phyloP scores from a whole-genome alignment of 1,140 invertebrate genomes.

The Thaumatotibia leucotreta region DNA sequence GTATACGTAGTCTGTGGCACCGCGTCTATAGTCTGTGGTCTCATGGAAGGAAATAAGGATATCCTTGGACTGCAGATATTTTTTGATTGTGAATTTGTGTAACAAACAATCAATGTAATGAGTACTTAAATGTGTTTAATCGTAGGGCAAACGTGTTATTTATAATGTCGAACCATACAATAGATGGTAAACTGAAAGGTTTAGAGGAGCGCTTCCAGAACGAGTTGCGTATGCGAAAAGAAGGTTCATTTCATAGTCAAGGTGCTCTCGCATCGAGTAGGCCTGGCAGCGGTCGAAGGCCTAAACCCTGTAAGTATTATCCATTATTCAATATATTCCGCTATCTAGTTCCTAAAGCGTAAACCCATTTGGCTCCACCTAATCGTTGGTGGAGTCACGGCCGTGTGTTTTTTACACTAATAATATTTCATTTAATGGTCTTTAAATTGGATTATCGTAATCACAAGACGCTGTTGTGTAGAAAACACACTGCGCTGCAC shows the following conservation, averaged over 20 bases:
- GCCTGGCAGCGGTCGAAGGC: slow-evolving; percentile 48
- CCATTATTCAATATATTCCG: neutral
- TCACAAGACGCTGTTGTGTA: neutral
- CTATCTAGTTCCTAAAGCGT: neutral
- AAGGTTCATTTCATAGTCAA: slow-evolving; percentile 60
- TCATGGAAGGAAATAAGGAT: slow-evolving; percentile 45
- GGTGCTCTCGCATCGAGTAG: slow-evolving; percentile 53
- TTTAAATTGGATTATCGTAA: neutral
- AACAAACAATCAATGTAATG: slow-evolving; percentile 58
- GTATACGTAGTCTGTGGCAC: neutral
- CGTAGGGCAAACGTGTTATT: slow-evolving; percentile 36
- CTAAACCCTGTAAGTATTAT: slow-evolving; percentile 56
- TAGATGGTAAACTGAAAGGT: slow-evolving; percentile 63
- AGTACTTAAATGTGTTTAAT: slow-evolving; percentile 63
- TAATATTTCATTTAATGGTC: neutral
- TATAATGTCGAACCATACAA: slow-evolving; percentile 70
- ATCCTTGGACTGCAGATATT: slow-evolving; percentile 62
- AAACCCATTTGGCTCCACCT: neutral
- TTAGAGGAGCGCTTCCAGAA: slow-evolving; percentile 67
- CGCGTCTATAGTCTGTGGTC: slow-evolving; percentile 10
- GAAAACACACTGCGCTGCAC: neutral
- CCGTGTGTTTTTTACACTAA: neutral
- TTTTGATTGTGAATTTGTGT: slow-evolving; percentile 62
- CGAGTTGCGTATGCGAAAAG: slow-evolving; percentile 66
- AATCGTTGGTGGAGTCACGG: neutral